Conservation (phyloP, 2,888 invertebrate genomes). For the Polyommatus iphigenia region DNA sequence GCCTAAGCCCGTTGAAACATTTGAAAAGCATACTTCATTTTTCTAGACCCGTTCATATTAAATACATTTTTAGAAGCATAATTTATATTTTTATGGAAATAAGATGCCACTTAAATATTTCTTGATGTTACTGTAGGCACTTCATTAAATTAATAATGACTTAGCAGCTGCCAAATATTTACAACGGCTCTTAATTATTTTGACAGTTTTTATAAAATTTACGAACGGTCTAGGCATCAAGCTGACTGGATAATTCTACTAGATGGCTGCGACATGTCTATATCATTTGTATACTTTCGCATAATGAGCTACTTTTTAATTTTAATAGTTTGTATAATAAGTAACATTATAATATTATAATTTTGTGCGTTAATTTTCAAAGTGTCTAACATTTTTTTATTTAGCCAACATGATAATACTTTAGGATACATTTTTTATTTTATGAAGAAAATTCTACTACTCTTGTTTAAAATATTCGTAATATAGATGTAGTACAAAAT, state of each 20-base stretch:
- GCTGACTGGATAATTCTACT: too few species aligned
- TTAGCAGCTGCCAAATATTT: too few species aligned
- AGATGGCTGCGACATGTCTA: not conserved
- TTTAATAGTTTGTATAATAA: not conserved
- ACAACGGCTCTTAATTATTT: too few species aligned
- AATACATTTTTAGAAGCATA: too few species aligned
- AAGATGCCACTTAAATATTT: too few species aligned
- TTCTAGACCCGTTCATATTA: too few species aligned
- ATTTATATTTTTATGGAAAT: too few species aligned
- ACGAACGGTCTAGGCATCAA: too few species aligned
- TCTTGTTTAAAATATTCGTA: not conserved
- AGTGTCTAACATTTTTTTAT: conserved; percentile 7
- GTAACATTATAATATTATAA: not conserved
- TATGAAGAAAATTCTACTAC: not conserved
- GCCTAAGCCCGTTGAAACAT: not conserved
- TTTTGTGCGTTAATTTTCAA: conserved; percentile 24
- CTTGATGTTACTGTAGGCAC: too few species aligned
- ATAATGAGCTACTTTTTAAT: conserved; percentile 12
- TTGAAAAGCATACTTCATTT: too few species aligned
- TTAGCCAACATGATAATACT: not conserved
- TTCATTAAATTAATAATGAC: too few species aligned
- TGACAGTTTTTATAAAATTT: too few species aligned
- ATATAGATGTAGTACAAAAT: not conserved
- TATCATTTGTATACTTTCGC: conserved; percentile 17
- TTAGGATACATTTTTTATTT: conserved; percentile 11